Conservation (phyloP, 1,140 invertebrate species). For the Oreohelix idahoensis region DNA sequence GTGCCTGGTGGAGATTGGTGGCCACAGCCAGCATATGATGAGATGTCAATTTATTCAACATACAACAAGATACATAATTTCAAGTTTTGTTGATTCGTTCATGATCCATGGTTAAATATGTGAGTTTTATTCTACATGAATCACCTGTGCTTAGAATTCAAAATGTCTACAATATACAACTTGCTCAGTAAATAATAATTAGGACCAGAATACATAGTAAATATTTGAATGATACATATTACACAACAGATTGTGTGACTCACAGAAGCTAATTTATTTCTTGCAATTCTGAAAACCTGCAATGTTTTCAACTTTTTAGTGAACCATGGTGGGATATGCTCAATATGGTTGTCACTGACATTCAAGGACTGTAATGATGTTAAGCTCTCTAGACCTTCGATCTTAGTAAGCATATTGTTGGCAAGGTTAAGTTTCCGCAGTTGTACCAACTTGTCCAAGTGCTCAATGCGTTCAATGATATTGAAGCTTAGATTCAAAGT, state of each 20-base stretch:
- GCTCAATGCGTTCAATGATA: slow-evolving; percentile 70
- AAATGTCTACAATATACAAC: too few relatives aligned
- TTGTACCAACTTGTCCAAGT: slow-evolving; percentile 64
- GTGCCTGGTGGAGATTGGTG: too few relatives aligned
- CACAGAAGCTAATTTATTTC: slow-evolving; percentile 66
- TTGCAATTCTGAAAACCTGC: slow-evolving; percentile 63
- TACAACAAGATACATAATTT: too few relatives aligned
- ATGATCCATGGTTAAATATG: too few relatives aligned
- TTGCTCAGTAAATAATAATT: too few relatives aligned
- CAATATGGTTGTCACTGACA: slow-evolving; percentile 65
- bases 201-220: too few relatives aligned
- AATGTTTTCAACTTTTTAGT: slow-evolving; percentile 65
- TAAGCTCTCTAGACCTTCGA: slow-evolving; percentile 69
- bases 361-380: slow-evolving; percentile 64
- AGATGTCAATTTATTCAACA: too few relatives aligned
- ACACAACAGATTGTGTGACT: slow-evolving; percentile 38
- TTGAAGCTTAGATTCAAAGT: slow-evolving; percentile 67
- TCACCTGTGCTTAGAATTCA: too few relatives aligned
- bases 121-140: too few relatives aligned
- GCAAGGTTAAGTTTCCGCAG: slow-evolving; percentile 68
- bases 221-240: background rate
- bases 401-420: slow-evolving; percentile 63
- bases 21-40: too few relatives aligned
- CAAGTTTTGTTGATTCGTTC: too few relatives aligned
- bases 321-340: slow-evolving; percentile 69